Conservation (phyloP, 2,113 vertebrate species). For the Charina bottae region DNA sequence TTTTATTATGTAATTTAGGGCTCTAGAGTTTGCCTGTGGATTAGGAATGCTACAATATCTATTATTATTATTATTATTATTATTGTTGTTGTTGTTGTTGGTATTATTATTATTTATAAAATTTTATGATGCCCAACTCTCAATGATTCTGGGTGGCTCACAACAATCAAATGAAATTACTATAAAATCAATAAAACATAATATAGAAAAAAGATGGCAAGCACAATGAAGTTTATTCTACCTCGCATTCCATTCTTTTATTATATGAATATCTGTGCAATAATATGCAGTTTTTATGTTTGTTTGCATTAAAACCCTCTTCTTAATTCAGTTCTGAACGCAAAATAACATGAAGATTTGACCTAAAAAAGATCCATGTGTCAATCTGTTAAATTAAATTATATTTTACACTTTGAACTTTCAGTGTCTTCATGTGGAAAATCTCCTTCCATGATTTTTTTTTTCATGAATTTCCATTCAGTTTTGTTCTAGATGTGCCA, state of each 20-base stretch:
- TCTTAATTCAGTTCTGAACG: background rate
- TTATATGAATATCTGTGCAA: background rate
- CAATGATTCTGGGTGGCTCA: background rate
- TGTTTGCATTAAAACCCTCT: background rate
- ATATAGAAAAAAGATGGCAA: background rate
- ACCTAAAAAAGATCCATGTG: background rate
- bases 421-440: constrained; percentile 22
- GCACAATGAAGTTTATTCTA: background rate
- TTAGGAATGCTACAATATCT: background rate
- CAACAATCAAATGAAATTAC: background rate
- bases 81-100: no score
- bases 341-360: background rate
- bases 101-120: no score
- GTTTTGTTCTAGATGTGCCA: background rate
- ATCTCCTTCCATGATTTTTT: background rate
- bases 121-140: no score
- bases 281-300: background rate
- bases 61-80: background rate
- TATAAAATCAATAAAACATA: background rate
- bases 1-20: background rate
- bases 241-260: background rate
- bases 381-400: background rate
- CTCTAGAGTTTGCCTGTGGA: background rate
- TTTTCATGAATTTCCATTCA: background rate
- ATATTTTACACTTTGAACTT: constrained; percentile 2